Base-by-base conservation (phyloP, 2,888 invertebrate genomes). In the Dicyrtoma fusca region DNA sequence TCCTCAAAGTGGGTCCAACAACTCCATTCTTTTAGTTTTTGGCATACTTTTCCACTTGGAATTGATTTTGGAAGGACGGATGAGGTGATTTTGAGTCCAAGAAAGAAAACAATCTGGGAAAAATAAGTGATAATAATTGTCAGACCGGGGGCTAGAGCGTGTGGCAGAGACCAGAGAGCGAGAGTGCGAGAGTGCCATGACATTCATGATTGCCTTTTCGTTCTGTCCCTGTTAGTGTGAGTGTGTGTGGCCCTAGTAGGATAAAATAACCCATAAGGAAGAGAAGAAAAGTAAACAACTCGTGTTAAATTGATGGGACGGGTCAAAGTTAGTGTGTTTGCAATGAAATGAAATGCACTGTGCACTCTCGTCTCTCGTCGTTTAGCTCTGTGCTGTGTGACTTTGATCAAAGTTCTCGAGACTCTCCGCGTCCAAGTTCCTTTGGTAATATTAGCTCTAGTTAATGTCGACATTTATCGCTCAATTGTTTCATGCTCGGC, bases 381-480 rank as follows among this genome's bases (percentile, higher is more conserved):
- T 34, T 3, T 34, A 34, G 34, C 34, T n/a, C n/a, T 1, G 10
- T 5, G 23, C 25, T 10, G 21, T 11, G 23, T 25, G 57, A 57
- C 23, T 25, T 25, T 34, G 34, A 34, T 34, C 34, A 34, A 34
- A 34, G 34, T 34, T 34, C 53, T 53, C 53, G 34, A 21, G 25
- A 11, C 57, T 57, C 57, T 57, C 25, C 2, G 45, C 34, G 42
- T 61, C n/a, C 57, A 42, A 66, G 72, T 63, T 63, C 64, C 70
- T 65, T 70, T 65, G 55, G 53, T 71, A 74, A 74, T 74, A 71
- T 71, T 66, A 44, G 55, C 51, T 49, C 23, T 59, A 57, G 65
- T 74, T 74, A 72, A 74, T 74, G 72, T 62, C 55, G 72, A 72
- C 72, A 70, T 57, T 74, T 72, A 74, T 69, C 26, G 66, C 69